A percentile compares a stretch with the other conserved stretches of the same genome.
Conservation (phyloP, 2,888 invertebrate genomes). For the Stenodema calcarata region DNA sequence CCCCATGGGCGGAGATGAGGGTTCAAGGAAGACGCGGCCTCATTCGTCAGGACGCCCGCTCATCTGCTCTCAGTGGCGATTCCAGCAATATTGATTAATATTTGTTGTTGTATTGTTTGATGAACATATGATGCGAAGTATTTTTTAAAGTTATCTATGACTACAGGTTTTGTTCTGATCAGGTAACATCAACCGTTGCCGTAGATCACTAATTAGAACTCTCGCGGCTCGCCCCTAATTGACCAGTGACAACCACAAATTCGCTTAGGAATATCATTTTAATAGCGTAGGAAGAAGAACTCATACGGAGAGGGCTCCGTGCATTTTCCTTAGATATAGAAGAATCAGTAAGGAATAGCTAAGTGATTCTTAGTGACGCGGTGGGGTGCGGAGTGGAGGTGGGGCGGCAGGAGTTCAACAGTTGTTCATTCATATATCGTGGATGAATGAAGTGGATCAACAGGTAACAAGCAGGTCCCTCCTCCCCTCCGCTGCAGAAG, state of each 20-base stretch:
- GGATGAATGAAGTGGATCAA: conserved; percentile 52
- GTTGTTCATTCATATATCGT: conserved; percentile 50
- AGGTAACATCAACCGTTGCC: too few species aligned
- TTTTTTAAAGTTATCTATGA: too few species aligned
- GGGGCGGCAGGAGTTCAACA: conserved; percentile 35
- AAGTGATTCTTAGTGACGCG: background rate
- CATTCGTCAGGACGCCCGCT: background rate
- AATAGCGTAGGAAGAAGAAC: background rate
- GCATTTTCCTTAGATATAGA: background rate
- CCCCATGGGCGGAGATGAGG: background rate
- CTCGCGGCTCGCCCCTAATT: too few species aligned
- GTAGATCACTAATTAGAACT: too few species aligned
- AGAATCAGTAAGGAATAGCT: background rate
- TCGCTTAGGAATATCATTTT: background rate
- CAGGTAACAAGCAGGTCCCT: conserved; percentile 41
- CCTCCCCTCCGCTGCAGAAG: background rate
- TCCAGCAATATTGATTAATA: background rate
- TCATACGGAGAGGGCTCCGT: background rate
- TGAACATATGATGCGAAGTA: too few species aligned
- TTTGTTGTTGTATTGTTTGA: background rate
- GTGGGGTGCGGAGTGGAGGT: background rate
- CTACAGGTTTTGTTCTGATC: too few species aligned
- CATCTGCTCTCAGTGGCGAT: background rate
- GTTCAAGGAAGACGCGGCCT: background rate
- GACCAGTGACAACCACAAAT: too few species aligned